Evolutionary conservation across 1,140 invertebrate genomes (phyloP).

Genomic region (Neelides sp.): DNA sequence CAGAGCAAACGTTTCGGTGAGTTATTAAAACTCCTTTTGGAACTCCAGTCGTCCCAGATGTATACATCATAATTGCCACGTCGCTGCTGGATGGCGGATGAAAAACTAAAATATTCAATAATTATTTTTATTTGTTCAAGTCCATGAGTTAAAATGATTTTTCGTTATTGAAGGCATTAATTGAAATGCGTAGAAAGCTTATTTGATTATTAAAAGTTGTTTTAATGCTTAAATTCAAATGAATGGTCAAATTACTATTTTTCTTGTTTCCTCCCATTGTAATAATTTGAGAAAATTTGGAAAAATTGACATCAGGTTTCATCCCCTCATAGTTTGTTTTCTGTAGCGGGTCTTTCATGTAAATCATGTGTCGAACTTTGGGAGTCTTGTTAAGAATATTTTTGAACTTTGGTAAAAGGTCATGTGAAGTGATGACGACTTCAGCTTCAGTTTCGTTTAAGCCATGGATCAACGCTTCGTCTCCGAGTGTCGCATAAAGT

Average conservation of each 20-base stretch:
- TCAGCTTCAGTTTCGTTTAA: slow-evolving; percentile 91
- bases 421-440: slow-evolving; percentile 73
- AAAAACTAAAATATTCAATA: not conserved
- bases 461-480: slow-evolving; percentile 86
- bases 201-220: too few relatives aligned
- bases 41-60: slow-evolving; percentile 41
- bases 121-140: too few relatives aligned
- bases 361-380: slow-evolving; percentile 62
- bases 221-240: too few relatives aligned
- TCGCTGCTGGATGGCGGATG: slow-evolving; percentile 34
- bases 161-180: too few relatives aligned
- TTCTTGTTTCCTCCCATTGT: too few relatives aligned
- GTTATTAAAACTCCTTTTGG: slow-evolving; percentile 26
- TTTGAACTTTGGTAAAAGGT: slow-evolving; percentile 76
- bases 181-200: too few relatives aligned
- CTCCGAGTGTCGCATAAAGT: slow-evolving; percentile 88
- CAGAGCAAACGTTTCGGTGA: slow-evolving; percentile 45
- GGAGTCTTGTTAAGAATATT: slow-evolving; percentile 53
- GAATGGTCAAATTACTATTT: too few relatives aligned
- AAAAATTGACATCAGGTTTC: too few relatives aligned
- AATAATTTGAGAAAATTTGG: too few relatives aligned
- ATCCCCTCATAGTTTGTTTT: too few relatives aligned
- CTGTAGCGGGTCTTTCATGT: slow-evolving; percentile 72
- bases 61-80: slow-evolving; percentile 45
- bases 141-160: too few relatives aligned